Conservation (phyloP, 2,113 vertebrate genomes). For the Andinoacara biseriatus region DNA sequence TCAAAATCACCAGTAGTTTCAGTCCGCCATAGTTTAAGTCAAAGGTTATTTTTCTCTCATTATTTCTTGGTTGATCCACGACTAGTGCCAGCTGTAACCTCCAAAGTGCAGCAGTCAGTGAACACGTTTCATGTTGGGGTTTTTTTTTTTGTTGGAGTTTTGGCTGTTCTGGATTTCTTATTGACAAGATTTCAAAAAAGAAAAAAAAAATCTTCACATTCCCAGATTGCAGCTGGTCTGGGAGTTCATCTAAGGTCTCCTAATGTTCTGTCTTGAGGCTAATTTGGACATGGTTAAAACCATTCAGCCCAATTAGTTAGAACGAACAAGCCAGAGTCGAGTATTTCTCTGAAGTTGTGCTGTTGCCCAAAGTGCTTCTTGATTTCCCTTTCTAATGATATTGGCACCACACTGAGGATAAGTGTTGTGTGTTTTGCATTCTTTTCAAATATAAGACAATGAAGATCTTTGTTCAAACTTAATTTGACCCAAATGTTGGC, state of each 20-base stretch:
- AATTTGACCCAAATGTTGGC: constrained; percentile 72
- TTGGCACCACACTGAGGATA: constrained; percentile 37
- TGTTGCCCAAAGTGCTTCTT: constrained; percentile 50
- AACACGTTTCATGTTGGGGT: neutral
- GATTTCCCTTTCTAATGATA: constrained; percentile 39
- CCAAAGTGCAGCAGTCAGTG: constrained; percentile 41
- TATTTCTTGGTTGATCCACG: constrained; percentile 54
- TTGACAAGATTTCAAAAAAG: constrained; percentile 10
- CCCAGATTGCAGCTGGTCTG: constrained; percentile 34
- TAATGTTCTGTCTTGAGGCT: constrained; percentile 47
- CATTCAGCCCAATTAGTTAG: constrained; percentile 48
- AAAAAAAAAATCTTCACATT: constrained; percentile 26
- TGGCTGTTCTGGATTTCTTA: constrained; percentile 2
- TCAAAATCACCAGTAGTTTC: constrained; percentile 36
- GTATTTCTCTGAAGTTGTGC: constrained; percentile 48
- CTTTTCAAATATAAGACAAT: constrained; percentile 44
- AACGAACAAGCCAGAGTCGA: constrained; percentile 31
- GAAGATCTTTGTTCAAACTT: constrained; percentile 62
- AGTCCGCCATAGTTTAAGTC: constrained; percentile 24
- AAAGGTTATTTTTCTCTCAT: constrained; percentile 66
- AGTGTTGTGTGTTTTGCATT: constrained; percentile 50
- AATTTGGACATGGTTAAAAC: constrained; percentile 43
- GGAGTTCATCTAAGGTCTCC: constrained; percentile 40
- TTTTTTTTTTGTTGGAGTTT: neutral
- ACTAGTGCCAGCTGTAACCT: constrained; percentile 41